These are phyloP conservation scores for Neoseiulus cucumeris DNA, from an alignment of 1,140 invertebrate species.

Conservation along the genomic window DNA sequence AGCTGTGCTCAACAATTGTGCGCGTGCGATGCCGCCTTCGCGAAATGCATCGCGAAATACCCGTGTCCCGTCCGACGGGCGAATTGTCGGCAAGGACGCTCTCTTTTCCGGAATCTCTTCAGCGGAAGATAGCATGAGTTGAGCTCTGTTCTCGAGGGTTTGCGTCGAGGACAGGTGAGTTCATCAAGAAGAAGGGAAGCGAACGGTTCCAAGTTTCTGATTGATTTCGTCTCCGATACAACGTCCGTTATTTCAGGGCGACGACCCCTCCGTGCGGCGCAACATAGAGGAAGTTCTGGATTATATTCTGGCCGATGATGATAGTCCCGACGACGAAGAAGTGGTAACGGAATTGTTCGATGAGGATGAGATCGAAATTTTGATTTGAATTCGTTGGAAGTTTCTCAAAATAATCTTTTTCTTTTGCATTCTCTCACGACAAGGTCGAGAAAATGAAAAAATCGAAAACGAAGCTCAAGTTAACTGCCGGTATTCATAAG, in stretches of 20 bases:
- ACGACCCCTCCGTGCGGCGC: background rate
- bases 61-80: conserved; percentile 39
- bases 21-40: conserved; percentile 58
- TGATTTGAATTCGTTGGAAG: too few species aligned
- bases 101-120: background rate
- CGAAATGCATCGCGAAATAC: conserved; percentile 50
- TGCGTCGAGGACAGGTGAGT: conserved; percentile 10
- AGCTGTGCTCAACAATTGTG: conserved; percentile 54
- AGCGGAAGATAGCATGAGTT: conserved; percentile 5
- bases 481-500: background rate
- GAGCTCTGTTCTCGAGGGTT: conserved; percentile 10
- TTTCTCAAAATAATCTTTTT: too few species aligned
- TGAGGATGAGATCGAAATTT: too few species aligned
- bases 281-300: background rate
- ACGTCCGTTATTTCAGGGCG: background rate
- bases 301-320: background rate
- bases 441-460: background rate
- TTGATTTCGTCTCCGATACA: too few species aligned
- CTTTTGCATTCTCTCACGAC: background rate
- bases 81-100: background rate
- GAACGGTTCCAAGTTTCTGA: too few species aligned
- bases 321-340: background rate
- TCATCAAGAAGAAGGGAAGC: too few species aligned
- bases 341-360: background rate
- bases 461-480: background rate